These are phyloP conservation scores for Apistogramma diplotaenia DNA, from an alignment of 2,113 vertebrate genomes.

Conservation along the genomic window DNA sequence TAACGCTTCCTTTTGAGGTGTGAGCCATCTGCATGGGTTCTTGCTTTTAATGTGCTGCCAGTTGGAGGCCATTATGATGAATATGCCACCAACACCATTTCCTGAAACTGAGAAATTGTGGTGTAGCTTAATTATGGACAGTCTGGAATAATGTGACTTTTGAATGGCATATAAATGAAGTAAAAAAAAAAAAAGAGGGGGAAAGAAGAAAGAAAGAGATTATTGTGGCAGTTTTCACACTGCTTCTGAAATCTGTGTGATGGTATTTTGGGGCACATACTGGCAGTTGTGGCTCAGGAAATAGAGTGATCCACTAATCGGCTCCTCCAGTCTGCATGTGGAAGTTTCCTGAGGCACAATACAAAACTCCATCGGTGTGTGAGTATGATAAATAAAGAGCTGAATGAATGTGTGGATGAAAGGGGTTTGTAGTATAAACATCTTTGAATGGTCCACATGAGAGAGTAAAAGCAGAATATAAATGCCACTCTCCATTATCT, in stretches of 20 bases:
- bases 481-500: neutral
- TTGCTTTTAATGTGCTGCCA: conserved; percentile 13
- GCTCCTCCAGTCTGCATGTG: neutral
- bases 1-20: conserved; percentile 31
- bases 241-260: neutral
- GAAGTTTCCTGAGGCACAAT: neutral
- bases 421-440: neutral
- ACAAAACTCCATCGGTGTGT: neutral
- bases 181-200: neutral
- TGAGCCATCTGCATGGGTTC: conserved; percentile 34
- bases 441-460: neutral
- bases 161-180: neutral
- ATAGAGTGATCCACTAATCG: neutral
- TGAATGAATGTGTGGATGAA: neutral
- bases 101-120: neutral
- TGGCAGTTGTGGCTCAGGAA: neutral
- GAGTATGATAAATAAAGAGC: neutral
- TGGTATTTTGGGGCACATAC: neutral
- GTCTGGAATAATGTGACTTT: neutral
- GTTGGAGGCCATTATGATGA: neutral
- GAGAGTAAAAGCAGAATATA: neutral
- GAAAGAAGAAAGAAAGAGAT: neutral
- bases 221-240: neutral
- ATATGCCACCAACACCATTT: neutral
- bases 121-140: neutral